Evolutionary conservation across 1,140 invertebrate genomes (phyloP), one percentile per base, ranked within the genome.

Genomic region (Mercenaria mercenaria): DNA sequence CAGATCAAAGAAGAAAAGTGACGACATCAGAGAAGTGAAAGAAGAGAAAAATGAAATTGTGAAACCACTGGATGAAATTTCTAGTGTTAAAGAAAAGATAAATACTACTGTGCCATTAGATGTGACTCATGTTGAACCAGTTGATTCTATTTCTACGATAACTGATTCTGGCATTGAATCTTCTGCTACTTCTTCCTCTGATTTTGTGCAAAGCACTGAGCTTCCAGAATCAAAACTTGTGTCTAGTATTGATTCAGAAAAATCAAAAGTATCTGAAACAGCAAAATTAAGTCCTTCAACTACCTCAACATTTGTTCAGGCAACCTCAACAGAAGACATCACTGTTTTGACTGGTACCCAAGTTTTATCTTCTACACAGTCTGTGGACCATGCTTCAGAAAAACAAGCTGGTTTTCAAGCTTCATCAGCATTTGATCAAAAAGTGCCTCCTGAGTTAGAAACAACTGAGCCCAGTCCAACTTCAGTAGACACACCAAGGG

Each of bases 391-490:
- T 79, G 32, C 20, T 50, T 2, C 47, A 34, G 8, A 6, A 23
- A 56, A 18, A 34, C 26, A 37, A 26, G 8, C 50, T 79, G 76
- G 47, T 52, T 23, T 29, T 52, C 50, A 2, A 34, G 37, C 20
- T 52, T 79, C 76, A 56, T 72, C 67, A 72, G 67, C 23, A 29
- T 3, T 20, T 72, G 50, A 79, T 34, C 18, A 20, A 37, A 56
- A 29, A 52, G 43, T 20, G 29, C 23, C 23, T 32, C 0, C 32
- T 32, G 76, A 79, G 18, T 34, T 50, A 6, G 26, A 79, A 29
- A 79, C 50, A 29, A 85, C 76, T 76, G 83, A 74, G 4, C 83
- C 83, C 69, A 85, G 64, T 72, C 83, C 83, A 56, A 74, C 83
- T 23, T 56, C 34, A 37, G 67, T 74, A 34, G 61, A 64, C 10